Conservation (phyloP, 2,888 invertebrate genomes). For the Agonum fuliginosum region DNA sequence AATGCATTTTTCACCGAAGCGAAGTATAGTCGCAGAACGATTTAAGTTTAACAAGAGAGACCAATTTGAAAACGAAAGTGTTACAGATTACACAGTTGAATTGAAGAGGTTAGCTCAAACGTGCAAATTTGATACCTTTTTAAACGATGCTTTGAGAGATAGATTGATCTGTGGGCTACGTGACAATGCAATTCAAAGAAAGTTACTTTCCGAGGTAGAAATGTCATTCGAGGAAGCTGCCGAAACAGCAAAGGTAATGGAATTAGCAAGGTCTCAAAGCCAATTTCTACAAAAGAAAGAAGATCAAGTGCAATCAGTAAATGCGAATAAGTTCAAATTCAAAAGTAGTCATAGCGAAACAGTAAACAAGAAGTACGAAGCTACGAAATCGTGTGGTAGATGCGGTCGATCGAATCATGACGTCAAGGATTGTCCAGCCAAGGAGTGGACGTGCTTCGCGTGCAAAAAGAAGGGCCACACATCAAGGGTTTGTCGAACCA, state of each 20-base stretch:
- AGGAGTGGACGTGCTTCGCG: constrained; percentile 37
- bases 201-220: constrained; percentile 60
- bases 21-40: constrained; percentile 64
- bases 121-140: constrained; percentile 64
- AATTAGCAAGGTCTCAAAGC: constrained; percentile 52
- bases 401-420: constrained; percentile 25
- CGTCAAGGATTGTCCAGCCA: constrained; percentile 20
- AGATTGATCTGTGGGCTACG: constrained; percentile 64
- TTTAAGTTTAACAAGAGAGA: constrained; percentile 64
- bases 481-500: constrained; percentile 2
- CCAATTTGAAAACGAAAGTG: constrained; percentile 62
- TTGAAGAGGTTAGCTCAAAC: constrained; percentile 63
- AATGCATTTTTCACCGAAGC: constrained; percentile 62
- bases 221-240: constrained; percentile 61
- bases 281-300: background rate
- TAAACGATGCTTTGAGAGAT: constrained; percentile 63
- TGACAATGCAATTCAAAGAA: constrained; percentile 61
- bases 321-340: background rate
- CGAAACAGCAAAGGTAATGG: constrained; percentile 58
- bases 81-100: constrained; percentile 61
- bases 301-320: too few relatives aligned
- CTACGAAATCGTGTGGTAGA: background rate
- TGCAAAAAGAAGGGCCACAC: constrained; percentile 40
- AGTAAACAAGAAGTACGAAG: background rate
- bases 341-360: background rate